Evolutionary conservation across 2,797 vertebrate genomes (phyloP), one percentile per base, ranked within the genome.

Genomic region (Orestias chungarensis): DNA sequence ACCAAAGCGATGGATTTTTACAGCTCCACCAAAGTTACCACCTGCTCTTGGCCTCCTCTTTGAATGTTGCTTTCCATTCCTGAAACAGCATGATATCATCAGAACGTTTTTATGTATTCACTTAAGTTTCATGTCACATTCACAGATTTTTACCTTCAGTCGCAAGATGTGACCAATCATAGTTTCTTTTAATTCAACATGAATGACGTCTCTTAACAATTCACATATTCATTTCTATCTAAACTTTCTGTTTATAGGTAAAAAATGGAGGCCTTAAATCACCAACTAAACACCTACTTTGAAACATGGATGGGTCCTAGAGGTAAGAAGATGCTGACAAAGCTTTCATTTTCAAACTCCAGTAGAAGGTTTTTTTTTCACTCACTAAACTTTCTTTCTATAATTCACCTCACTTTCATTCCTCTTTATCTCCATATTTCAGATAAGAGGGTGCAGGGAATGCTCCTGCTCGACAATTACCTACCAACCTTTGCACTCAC

Each of bases 381-480:
- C 67, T 68, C 68, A 31, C 44, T 62, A 54, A 74, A 66, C 20
- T 68, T 46, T 42, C 43, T 50, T n/a, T 42, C n/a, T 40, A 43
- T 38, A 9, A 61, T 40, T 74, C 64, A 42, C 31, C 54, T 74
- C 42, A 59, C 62, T 46, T 5, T 3, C 4, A 23, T 44, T 47
- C 52, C 31, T 54, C 65, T 86, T 79, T 74, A 71, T 79, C 43
- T 79, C 64, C 55, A 17, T 80, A 10, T 90, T 95, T 88, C 92
- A 99, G 98, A 99, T 90, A 92, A 93, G 66, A 94, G 97, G 88
- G 98, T 99, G 76, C 93, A 89, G 92, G 97, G 97, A 93, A 97
- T 96, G 97, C 93, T 96, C 64, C 95, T 99, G 80, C 93, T 99
- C 86, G 96, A 97, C 87, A 95, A 95, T 87, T 99, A 99, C 64